Percentiles rank a stretch among this genome's conserved stretches.
Conservation (phyloP, 1,140 invertebrate species). For the Aphis craccivora region DNA sequence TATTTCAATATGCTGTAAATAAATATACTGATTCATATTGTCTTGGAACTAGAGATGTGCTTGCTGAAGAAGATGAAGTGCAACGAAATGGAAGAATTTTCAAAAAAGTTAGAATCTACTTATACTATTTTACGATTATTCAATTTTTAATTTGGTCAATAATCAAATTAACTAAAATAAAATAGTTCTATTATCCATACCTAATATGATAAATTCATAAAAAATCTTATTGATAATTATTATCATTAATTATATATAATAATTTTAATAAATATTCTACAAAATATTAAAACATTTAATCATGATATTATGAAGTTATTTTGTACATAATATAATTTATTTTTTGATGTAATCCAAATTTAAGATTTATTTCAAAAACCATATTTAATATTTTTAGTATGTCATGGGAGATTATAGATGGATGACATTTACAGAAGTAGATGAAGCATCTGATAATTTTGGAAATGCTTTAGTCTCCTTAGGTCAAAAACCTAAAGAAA, state of each 20-base stretch:
- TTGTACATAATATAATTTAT: neutral
- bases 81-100: slow-evolving; percentile 94
- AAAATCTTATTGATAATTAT: no score
- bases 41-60: slow-evolving; percentile 88
- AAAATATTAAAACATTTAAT: neutral
- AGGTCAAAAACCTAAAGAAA: slow-evolving; percentile 72
- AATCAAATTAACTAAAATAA: no score
- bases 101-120: slow-evolving; percentile 77
- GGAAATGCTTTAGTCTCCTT: slow-evolving; percentile 78
- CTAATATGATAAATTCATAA: no score
- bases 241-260: neutral
- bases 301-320: neutral
- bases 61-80: slow-evolving; percentile 91
- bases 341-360: neutral
- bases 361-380: neutral
- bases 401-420: slow-evolving; percentile 94
- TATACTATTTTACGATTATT: neutral
- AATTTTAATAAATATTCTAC: neutral
- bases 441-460: slow-evolving; percentile 77
- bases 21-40: slow-evolving; percentile 78
- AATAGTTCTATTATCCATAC: no score
- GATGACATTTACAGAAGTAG: slow-evolving; percentile 84
- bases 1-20: slow-evolving; percentile 80
- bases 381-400: slow-evolving; percentile 69
- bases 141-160: neutral